Conservation (phyloP, 2,888 invertebrate species). For the Aleiodes leptofemur region DNA sequence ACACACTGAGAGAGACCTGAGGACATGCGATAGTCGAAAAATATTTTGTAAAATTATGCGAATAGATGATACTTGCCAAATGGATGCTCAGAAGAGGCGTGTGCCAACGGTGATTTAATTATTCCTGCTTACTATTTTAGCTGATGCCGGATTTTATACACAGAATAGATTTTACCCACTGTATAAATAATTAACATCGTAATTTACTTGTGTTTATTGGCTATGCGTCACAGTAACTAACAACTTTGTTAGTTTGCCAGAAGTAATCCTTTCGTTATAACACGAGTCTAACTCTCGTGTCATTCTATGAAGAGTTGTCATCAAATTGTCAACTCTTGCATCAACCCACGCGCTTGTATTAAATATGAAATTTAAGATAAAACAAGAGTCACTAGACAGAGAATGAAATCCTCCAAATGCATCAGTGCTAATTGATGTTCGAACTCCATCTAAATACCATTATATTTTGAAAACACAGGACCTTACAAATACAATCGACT, state of each 20-base stretch:
- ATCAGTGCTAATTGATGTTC: not conserved
- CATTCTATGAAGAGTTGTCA: constrained; percentile 15
- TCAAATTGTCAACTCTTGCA: constrained; percentile 27
- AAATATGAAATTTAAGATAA: constrained; percentile 8
- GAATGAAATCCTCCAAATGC: not conserved
- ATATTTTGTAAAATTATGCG: constrained; percentile 48
- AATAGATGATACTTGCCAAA: constrained; percentile 45
- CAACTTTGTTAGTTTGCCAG: constrained; percentile 5
- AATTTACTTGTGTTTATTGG: constrained; percentile 42
- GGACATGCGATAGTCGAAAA: constrained; percentile 44
- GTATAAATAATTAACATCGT: constrained; percentile 48
- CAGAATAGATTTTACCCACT: not conserved
- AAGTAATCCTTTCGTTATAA: constrained; percentile 14
- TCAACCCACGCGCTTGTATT: constrained; percentile 1
- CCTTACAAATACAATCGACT: too few relatives aligned
- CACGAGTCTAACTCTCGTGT: constrained; percentile 8
- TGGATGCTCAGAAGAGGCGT: constrained; percentile 42
- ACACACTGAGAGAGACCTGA: not conserved
- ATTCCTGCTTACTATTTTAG: constrained; percentile 60
- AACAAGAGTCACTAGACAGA: not conserved
- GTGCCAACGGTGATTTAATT: constrained; percentile 58
- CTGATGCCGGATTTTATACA: constrained; percentile 48
- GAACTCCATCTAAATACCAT: too few relatives aligned
- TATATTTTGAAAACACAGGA: constrained; percentile 25
- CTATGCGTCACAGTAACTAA: constrained; percentile 33